Conservation (phyloP, 2,113 vertebrate species). For the Gymnarchus niloticus region DNA sequence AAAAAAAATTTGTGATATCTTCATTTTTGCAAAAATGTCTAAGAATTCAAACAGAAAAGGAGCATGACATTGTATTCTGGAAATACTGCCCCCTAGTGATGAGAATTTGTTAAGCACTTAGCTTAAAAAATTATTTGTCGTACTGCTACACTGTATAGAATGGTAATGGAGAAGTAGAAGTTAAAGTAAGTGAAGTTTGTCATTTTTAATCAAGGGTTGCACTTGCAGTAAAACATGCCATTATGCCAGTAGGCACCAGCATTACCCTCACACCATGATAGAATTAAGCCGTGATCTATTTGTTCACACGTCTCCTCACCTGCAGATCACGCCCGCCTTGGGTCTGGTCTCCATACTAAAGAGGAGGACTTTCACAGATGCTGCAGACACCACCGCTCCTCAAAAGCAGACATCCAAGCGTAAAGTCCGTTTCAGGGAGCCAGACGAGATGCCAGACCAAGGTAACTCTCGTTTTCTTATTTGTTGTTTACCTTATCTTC, state of each 20-base stretch:
- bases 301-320: neutral
- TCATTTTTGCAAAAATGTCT: neutral
- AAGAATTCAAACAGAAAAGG: neutral
- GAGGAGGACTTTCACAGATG: conserved; percentile 63
- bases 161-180: too few species aligned
- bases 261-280: neutral
- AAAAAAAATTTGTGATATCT: neutral
- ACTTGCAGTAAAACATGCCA: too few species aligned
- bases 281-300: neutral
- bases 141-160: too few species aligned
- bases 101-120: neutral
- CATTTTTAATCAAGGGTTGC: neutral
- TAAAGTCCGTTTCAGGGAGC: conserved; percentile 85
- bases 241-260: neutral
- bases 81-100: neutral
- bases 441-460: conserved; percentile 77
- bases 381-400: conserved; percentile 45
- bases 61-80: neutral
- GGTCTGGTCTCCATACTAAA: conserved; percentile 93
- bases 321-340: conserved; percentile 71
- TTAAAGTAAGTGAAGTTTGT: neutral
- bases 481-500: neutral
- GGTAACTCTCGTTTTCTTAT: conserved; percentile 54
- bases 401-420: conserved; percentile 69
- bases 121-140: too few species aligned